Percentiles rank a stretch among this genome's conserved stretches.
Conservation (phyloP, 2,113 vertebrate species). For the Pterophyllum scalare region DNA sequence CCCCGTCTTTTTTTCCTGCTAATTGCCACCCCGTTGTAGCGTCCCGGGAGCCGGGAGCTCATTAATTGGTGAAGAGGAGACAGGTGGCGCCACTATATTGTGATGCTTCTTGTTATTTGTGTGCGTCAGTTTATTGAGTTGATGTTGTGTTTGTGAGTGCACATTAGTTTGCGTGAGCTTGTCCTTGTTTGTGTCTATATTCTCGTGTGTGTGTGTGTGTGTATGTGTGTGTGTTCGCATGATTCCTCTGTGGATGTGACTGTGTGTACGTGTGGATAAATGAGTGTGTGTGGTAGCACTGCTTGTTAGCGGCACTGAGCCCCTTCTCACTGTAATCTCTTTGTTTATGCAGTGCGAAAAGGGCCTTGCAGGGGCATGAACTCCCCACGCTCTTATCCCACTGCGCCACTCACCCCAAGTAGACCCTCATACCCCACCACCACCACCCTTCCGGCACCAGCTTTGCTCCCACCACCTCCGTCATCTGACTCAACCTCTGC, state of each 20-base stretch:
- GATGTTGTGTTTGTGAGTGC: constrained; percentile 50
- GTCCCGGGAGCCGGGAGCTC: constrained; percentile 79
- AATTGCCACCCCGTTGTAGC: constrained; percentile 88
- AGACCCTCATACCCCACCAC: constrained; percentile 67
- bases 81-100: constrained; percentile 89
- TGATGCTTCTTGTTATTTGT: constrained; percentile 89
- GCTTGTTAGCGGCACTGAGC: constrained; percentile 72
- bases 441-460: constrained; percentile 59
- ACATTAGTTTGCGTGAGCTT: constrained; percentile 35
- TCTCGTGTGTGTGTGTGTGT: neutral
- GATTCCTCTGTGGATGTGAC: constrained; percentile 11
- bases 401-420: constrained; percentile 77
- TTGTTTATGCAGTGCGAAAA: constrained; percentile 91
- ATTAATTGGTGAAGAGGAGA: constrained; percentile 88
- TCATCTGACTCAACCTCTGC: constrained; percentile 31
- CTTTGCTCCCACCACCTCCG: constrained; percentile 57
- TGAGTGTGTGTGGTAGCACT: constrained; percentile 47
- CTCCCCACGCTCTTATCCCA: constrained; percentile 84
- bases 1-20: constrained; percentile 71
- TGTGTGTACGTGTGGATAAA: constrained; percentile 18
- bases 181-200: constrained; percentile 25
- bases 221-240: neutral
- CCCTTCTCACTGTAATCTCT: constrained; percentile 88
- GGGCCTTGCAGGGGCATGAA: constrained; percentile 86
- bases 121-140: constrained; percentile 60